phyloP scores from a whole-genome alignment of 2,113 vertebrate genomes.

The Clarias magur region DNA sequence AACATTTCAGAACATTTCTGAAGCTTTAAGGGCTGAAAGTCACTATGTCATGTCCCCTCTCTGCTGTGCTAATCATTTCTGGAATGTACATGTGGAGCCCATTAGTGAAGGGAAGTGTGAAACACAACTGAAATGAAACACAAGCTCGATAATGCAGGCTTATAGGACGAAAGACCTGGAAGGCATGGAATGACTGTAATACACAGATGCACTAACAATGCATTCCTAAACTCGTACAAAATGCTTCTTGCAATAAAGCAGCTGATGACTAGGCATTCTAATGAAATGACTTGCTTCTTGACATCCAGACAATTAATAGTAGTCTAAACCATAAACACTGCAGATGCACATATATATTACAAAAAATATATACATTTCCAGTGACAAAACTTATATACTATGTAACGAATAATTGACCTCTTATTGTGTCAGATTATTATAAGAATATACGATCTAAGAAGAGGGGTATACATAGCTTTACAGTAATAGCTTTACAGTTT shows the following conservation, averaged over 20 bases:
- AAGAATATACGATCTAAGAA: not conserved
- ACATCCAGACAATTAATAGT: not conserved
- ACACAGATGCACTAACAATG: slow-evolving; percentile 27
- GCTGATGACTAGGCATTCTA: not conserved
- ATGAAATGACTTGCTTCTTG: not conserved
- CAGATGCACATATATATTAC: not conserved
- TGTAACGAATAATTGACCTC: not conserved
- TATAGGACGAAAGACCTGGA: not conserved
- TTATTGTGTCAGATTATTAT: not conserved
- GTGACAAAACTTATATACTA: not conserved
- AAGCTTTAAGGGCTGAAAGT: slow-evolving; percentile 52
- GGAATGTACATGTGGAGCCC: slow-evolving; percentile 74
- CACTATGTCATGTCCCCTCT: slow-evolving; percentile 23
- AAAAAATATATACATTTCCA: not conserved
- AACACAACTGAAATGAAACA: slow-evolving; percentile 58
- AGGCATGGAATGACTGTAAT: slow-evolving; percentile 36
- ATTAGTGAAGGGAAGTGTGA: slow-evolving; percentile 66
- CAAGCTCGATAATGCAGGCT: not conserved
- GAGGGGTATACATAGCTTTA: slow-evolving; percentile 30
- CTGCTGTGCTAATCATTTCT: slow-evolving; percentile 57
- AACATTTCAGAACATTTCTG: slow-evolving; percentile 41
- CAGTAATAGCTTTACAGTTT: slow-evolving; percentile 22
- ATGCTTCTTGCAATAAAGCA: slow-evolving; percentile 20
- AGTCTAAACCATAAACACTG: not conserved
- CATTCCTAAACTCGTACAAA: slow-evolving; percentile 46